Evolutionary conservation across 2,113 vertebrate genomes (phyloP), one percentile per base, ranked within the genome.

Genomic region (Heterocephalus glaber): DNA sequence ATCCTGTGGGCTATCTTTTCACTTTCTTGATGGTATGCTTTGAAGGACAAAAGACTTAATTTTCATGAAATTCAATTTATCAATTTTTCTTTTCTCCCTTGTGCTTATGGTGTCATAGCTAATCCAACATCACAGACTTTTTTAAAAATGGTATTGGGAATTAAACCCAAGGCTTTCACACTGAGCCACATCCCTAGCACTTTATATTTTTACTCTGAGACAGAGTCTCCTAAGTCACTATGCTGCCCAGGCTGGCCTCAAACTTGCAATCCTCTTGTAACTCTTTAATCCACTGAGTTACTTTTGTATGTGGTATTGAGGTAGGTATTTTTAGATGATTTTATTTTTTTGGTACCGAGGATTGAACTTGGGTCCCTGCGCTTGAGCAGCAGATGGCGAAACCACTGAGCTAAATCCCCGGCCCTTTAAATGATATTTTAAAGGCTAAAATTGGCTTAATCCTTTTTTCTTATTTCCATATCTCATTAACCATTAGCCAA

Each of bases 361-460:
- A n/a, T n/a, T n/a, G n/a, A n/a, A n/a, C n/a, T n/a, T n/a, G n/a
- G n/a, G n/a, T n/a, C n/a, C n/a, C n/a, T n/a, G n/a, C n/a, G n/a
- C n/a, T n/a, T n/a, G n/a, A n/a, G n/a, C n/a, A n/a, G n/a, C n/a
- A n/a, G n/a, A n/a, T n/a, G n/a, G n/a, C n/a, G n/a, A n/a, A n/a
- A n/a, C n/a, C n/a, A n/a, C n/a, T n/a, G n/a, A n/a, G n/a, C n/a
- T n/a, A n/a, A n/a, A n/a, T n/a, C n/a, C n/a, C n/a, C n/a, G n/a
- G n/a, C n/a, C n/a, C n/a, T n/a, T 86, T 85, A 70, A 85, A 65
- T 60, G 17, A 30, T 70, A 76, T 61, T 85, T 92, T 77, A 84
- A 82, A 93, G 54, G 54, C 54, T 79, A 84, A 38, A 72, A 80
- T 16, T 80, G 54, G 38, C 12, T 52, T 83, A 20, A 63, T 86